Percentiles rank a stretch among this genome's conserved stretches.
phyloP scores from a whole-genome alignment of 2,888 invertebrate species.

The Eulithis testata region DNA sequence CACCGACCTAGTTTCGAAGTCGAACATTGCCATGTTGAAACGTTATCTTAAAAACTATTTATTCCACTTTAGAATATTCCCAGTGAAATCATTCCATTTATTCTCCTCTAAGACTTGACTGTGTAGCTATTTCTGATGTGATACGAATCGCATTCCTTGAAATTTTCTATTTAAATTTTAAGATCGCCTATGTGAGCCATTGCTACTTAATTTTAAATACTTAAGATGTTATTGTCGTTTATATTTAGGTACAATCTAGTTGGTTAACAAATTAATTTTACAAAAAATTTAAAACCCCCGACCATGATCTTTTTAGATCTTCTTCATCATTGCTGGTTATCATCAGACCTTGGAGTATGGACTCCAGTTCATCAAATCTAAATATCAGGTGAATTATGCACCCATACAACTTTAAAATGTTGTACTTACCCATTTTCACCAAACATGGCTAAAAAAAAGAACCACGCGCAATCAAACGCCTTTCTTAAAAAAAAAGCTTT shows the following conservation, averaged over 20 bases:
- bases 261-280: conserved; percentile 2
- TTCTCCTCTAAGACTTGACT: conserved; percentile 29
- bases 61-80: conserved; percentile 21
- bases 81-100: conserved; percentile 41
- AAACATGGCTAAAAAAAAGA: too few relatives aligned
- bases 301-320: too few relatives aligned
- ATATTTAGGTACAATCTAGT: conserved; percentile 19
- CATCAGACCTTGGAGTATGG: too few relatives aligned
- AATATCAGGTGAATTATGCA: too few relatives aligned
- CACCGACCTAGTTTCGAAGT: conserved; percentile 29
- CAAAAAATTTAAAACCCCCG: too few relatives aligned
- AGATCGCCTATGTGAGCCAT: conserved; percentile 32
- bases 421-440: too few relatives aligned
- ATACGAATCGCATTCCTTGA: conserved; percentile 42
- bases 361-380: too few relatives aligned
- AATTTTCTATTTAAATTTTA: conserved; percentile 23
- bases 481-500: too few relatives aligned
- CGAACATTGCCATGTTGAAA: conserved; percentile 32
- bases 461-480: too few relatives aligned
- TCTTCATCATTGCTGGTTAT: too few relatives aligned
- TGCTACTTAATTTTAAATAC: conserved; percentile 35
- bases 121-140: conserved; percentile 32
- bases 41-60: conserved; percentile 13
- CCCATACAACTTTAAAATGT: too few relatives aligned
- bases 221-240: conserved; percentile 19